Evolutionary conservation across 1,140 invertebrate genomes (phyloP).

Genomic region (Amphibalanus amphitrite): DNA sequence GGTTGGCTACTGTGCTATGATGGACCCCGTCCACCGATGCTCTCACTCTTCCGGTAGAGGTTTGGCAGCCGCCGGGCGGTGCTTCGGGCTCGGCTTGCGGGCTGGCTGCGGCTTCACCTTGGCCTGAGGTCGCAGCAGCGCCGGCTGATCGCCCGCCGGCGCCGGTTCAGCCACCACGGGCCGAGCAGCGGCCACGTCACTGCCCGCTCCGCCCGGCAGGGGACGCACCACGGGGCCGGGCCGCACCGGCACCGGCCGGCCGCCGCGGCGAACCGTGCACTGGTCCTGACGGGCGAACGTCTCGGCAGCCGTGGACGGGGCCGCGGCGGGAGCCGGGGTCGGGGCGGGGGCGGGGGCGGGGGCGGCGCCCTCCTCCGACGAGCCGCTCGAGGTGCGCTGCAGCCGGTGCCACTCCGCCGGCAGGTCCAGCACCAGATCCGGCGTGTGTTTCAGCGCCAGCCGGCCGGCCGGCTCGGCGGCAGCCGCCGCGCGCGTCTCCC

Average conservation of each 20-base stretch:
- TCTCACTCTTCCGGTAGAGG: background rate
- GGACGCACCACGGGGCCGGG: background rate
- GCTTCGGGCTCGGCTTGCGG: background rate
- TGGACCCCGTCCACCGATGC: too few species aligned
- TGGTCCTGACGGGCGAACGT: constrained; percentile 59
- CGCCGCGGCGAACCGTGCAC: constrained; percentile 39
- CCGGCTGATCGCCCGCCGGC: too few species aligned
- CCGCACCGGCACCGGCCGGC: background rate
- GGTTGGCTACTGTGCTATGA: too few species aligned
- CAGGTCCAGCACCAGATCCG: constrained; percentile 72
- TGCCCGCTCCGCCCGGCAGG: background rate
- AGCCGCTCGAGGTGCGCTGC: constrained; percentile 12
- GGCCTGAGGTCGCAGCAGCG: background rate
- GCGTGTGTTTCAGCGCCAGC: constrained; percentile 43
- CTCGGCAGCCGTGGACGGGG: constrained; percentile 44
- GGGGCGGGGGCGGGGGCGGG: background rate
- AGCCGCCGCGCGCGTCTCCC: background rate
- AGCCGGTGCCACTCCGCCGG: constrained; percentile 27
- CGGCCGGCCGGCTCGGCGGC: too few species aligned
- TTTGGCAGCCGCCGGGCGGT: background rate
- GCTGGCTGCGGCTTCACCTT: background rate
- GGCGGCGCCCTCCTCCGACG: constrained; percentile 11
- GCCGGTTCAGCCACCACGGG: too few species aligned
- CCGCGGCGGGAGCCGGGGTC: too few species aligned
- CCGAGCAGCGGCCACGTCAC: too few species aligned